Percentiles rank a stretch among this genome's conserved stretches.
phyloP scores from a whole-genome alignment of 2,888 invertebrate species.

The Junonia oenone region DNA sequence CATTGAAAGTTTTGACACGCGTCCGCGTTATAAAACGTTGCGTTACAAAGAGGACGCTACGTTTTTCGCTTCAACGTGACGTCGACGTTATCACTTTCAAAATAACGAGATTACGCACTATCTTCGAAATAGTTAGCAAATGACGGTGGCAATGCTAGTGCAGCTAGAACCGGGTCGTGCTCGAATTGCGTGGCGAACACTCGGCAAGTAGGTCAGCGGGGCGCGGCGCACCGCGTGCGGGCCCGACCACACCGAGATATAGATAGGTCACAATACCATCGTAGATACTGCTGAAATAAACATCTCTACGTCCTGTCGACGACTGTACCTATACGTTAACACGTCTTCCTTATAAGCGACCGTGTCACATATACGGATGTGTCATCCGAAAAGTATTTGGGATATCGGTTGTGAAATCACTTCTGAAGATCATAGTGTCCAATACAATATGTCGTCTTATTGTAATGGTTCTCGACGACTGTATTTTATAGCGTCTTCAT shows the following conservation, averaged over 20 bases:
- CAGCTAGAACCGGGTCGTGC: constrained; percentile 58
- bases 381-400: not conserved
- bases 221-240: constrained; percentile 46
- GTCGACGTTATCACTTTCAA: not conserved
- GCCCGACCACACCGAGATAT: constrained; percentile 28
- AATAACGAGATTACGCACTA: constrained; percentile 17
- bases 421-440: no score
- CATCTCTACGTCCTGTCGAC: constrained; percentile 5
- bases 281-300: constrained; percentile 27
- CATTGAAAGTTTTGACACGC: not conserved
- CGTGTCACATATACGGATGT: not conserved
- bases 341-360: not conserved
- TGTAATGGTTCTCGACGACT: no score
- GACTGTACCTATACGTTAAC: not conserved
- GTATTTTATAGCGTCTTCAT: not conserved
- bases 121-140: constrained; percentile 26
- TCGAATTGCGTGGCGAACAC: constrained; percentile 71
- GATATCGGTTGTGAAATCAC: no score
- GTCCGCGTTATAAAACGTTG: no score
- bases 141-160: constrained; percentile 28
- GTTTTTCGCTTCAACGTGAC: not conserved
- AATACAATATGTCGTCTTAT: no score
- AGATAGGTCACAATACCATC: constrained; percentile 30
- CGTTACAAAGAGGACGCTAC: no score
- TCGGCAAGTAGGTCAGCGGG: constrained; percentile 72